phyloP scores from a whole-genome alignment of 2,888 invertebrate species.

The Lasioglossum malachurum region DNA sequence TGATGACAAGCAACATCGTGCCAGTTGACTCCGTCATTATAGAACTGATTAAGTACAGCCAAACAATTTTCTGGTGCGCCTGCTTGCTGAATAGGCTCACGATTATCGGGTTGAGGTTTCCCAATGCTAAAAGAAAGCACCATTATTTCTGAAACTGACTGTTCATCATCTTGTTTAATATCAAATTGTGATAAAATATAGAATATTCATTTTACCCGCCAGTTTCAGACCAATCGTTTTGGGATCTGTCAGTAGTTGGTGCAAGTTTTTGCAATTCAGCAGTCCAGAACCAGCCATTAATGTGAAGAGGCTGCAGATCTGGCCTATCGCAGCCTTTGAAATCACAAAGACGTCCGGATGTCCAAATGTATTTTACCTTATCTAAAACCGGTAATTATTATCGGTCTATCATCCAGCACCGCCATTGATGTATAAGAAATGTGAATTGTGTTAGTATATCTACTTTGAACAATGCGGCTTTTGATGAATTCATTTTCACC shows the following conservation, averaged over 20 bases:
- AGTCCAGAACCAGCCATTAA: constrained; percentile 98
- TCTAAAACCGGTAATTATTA: constrained; percentile 74
- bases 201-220: constrained; percentile 87
- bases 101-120: constrained; percentile 94
- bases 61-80: constrained; percentile 95
- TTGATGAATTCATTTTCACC: constrained; percentile 96
- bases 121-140: constrained; percentile 86
- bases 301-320: constrained; percentile 91
- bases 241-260: constrained; percentile 92
- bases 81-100: constrained; percentile 91
- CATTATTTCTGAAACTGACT: constrained; percentile 6
- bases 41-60: constrained; percentile 95
- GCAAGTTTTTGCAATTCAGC: constrained; percentile 94
- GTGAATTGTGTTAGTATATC: constrained; percentile 71
- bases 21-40: constrained; percentile 96
- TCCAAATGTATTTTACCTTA: constrained; percentile 96
- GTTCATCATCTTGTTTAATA: not conserved
- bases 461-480: constrained; percentile 91
- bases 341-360: constrained; percentile 95
- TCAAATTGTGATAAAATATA: not conserved
- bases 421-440: not conserved
- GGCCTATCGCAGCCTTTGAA: constrained; percentile 95
- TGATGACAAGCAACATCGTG: constrained; percentile 96
- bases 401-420: not conserved
- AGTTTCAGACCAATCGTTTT: constrained; percentile 95